Percentiles rank a stretch among this genome's conserved stretches.
phyloP scores from a whole-genome alignment of 2,797 vertebrate genomes.

The Enteromius radiatus region DNA sequence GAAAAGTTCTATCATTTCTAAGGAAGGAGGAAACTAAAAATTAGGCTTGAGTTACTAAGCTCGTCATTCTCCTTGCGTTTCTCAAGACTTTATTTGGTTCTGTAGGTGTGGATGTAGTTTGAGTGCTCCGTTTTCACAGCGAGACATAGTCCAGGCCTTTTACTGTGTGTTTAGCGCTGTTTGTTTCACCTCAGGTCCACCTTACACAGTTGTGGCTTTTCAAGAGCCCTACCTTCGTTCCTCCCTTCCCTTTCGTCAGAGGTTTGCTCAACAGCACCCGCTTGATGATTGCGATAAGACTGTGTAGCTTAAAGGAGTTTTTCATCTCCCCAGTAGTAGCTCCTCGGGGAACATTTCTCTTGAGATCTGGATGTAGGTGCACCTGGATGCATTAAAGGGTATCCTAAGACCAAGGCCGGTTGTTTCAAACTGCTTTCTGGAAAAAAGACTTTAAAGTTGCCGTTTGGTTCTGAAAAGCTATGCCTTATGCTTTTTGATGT shows the following conservation, averaged over 20 bases:
- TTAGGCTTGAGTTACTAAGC: conserved; percentile 36
- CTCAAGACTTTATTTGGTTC: not conserved
- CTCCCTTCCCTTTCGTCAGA: conserved; percentile 51
- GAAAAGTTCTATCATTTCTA: conserved; percentile 15
- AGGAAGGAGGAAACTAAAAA: conserved; percentile 69
- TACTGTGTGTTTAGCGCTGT: conserved; percentile 36
- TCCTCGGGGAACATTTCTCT: not conserved
- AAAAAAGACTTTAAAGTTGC: not conserved
- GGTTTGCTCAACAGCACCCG: conserved; percentile 52
- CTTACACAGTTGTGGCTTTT: conserved; percentile 36
- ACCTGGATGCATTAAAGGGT: not conserved
- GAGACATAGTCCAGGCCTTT: not conserved
- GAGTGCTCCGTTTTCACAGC: conserved; percentile 10
- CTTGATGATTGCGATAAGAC: conserved; percentile 50
- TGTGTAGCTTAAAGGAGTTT: conserved; percentile 28
- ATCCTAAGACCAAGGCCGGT: not conserved
- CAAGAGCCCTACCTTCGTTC: conserved; percentile 18
- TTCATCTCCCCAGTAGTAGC: conserved; percentile 3
- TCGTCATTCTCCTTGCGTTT: conserved; percentile 8
- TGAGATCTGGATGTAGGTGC: not conserved
- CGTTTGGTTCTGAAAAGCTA: not conserved
- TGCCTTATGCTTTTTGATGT: conserved; percentile 36
- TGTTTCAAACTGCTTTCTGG: not conserved
- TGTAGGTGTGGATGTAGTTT: conserved; percentile 24
- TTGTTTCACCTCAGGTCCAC: not conserved